Conservation (phyloP, 2,888 invertebrate species). For the Hoplodrina blanda region DNA sequence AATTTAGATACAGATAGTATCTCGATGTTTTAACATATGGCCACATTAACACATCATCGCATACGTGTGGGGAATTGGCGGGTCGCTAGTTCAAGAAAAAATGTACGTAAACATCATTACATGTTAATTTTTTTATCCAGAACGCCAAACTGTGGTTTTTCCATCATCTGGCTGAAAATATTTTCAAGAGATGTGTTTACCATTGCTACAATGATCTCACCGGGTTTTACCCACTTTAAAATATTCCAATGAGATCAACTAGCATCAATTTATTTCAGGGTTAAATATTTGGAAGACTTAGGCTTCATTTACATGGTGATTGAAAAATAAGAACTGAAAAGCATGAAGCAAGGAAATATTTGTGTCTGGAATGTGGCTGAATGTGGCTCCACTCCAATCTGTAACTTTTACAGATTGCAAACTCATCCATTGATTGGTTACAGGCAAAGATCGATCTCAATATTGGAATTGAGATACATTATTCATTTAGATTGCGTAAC, state of each 20-base stretch:
- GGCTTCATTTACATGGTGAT: not conserved
- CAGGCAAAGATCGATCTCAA: too few relatives aligned
- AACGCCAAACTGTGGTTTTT: not conserved
- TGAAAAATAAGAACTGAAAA: not conserved
- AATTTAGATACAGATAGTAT: too few relatives aligned
- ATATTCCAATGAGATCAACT: not conserved
- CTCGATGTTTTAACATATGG: not conserved
- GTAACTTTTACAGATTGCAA: too few relatives aligned
- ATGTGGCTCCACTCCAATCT: too few relatives aligned
- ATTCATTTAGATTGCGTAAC: too few relatives aligned
- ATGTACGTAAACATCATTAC: constrained; percentile 11
- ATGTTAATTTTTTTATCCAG: not conserved
- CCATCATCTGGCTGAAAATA: constrained; percentile 5
- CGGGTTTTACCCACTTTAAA: constrained; percentile 9
- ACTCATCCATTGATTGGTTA: too few relatives aligned
- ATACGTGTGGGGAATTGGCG: not conserved
- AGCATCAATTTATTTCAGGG: constrained; percentile 2
- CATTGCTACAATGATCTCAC: not conserved
- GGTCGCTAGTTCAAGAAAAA: not conserved
- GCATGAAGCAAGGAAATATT: too few relatives aligned
- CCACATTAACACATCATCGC: not conserved
- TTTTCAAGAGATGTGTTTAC: constrained; percentile 9
- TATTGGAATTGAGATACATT: too few relatives aligned
- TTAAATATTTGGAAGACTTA: not conserved
- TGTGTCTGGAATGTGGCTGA: too few relatives aligned